Base-by-base conservation (phyloP, 2,113 vertebrate species). In the Dicerorhinus sumatrensis region DNA sequence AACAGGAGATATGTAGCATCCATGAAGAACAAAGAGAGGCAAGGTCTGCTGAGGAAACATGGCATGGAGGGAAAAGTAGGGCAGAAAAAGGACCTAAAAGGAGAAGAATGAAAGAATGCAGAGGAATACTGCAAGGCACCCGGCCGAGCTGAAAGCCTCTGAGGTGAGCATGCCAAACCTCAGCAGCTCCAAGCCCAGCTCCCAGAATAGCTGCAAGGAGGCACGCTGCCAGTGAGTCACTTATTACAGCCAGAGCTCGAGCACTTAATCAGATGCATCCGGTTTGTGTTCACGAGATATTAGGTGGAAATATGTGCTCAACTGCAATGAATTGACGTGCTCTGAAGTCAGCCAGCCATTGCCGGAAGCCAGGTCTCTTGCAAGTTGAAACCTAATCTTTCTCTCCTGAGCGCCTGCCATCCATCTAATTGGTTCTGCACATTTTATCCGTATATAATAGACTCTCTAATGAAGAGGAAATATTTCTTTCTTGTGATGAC, bases 211-310 rank as follows among this genome's bases (percentile, higher is more conserved):
- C 96, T 85, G 54, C 81, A 62, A 27, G 69, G 39, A 73, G 97
- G 98, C 95, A 56, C 3, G 0, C 56, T 83, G 97, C 97, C 98
- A 97, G 85, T 0, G n/a, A 98, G 93, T 46, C 93, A 93, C 97
- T 98, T 90, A 95, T 1, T 62, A 46, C 27, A 60, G 84, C 39
- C 91, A 86, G 95, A 31, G 70, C 62, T 18, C 56, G 91, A 93
- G 93, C 88, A 39, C 97, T 96, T 97, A 76, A 93, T 97, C 80
- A 77, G 91, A 96, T 77, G 60, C 93, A 93, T 97, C 97, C 93
- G 76, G 93, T 96, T 67, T 56, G 93, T 29, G 80, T 89, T 97
- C 93, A 83, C 29, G 60, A 63, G 82, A 51, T 79, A 65, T 2
- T 65, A 91, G 91, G 67, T 63, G 73, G 91, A 97, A 95, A 63